These are phyloP conservation scores for Phlogophora meticulosa DNA, from an alignment of 2,888 invertebrate genomes.

Conservation along the genomic window DNA sequence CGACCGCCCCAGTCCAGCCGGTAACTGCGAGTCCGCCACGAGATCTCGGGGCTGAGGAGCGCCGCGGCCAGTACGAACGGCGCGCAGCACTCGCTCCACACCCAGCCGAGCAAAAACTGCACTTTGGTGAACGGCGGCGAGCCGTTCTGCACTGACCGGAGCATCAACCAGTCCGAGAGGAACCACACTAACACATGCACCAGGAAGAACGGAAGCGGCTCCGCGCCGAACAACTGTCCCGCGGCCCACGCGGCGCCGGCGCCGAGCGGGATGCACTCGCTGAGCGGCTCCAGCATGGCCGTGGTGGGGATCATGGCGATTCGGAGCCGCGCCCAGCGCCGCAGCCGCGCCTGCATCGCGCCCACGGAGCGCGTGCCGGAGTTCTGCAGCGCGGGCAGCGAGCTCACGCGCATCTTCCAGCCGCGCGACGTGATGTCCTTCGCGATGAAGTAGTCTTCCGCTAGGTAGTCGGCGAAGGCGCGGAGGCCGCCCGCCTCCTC, in stretches of 20 bases:
- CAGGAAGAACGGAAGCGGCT: constrained; percentile 97
- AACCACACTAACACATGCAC: constrained; percentile 98
- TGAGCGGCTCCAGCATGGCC: constrained; percentile 97
- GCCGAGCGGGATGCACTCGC: constrained; percentile 98
- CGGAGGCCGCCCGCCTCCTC: constrained; percentile 98
- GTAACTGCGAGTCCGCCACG: constrained; percentile 98
- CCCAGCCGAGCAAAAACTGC: constrained; percentile 98
- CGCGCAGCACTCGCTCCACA: constrained; percentile 97
- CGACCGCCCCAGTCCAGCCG: constrained; percentile 98
- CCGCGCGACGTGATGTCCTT: constrained; percentile 96
- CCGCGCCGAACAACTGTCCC: constrained; percentile 95
- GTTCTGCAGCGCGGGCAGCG: constrained; percentile 99
- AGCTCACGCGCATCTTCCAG: constrained; percentile 97
- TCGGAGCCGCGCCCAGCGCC: constrained; percentile 98
- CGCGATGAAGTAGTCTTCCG: constrained; percentile 99
- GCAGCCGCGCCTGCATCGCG: constrained; percentile 95
- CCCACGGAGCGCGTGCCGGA: constrained; percentile 96
- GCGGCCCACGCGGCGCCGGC: constrained; percentile 97
- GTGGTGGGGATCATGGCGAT: constrained; percentile 98
- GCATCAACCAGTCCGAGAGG: constrained; percentile 98
- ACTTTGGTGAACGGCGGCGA: constrained; percentile 98
- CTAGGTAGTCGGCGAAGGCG: constrained; percentile 97
- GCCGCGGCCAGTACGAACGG: constrained; percentile 97
- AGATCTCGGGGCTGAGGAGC: constrained; percentile 96
- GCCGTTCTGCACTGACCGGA: constrained; percentile 97